These are phyloP conservation scores for Acronicta alni DNA, from an alignment of 2,888 invertebrate genomes.

Conservation along the genomic window DNA sequence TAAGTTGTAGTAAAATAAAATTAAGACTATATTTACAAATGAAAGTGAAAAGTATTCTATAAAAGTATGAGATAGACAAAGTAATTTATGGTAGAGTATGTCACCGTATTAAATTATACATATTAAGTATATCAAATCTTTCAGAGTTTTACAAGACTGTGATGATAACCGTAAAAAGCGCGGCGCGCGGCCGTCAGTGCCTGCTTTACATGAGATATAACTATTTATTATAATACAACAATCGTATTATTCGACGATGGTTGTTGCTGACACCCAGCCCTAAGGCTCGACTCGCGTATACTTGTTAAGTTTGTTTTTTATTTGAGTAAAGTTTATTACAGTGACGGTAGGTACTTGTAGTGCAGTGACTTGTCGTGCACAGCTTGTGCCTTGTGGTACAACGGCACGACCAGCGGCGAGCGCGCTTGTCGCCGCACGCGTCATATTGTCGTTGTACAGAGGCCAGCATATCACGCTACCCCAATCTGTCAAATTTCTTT, in stretches of 20 bases:
- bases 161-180: constrained; percentile 45
- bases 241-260: constrained; percentile 23
- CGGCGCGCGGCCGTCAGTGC: constrained; percentile 46
- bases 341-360: no score
- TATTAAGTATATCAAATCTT: no score
- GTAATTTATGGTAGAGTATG: neutral
- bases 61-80: constrained; percentile 6
- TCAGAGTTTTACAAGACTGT: constrained; percentile 58
- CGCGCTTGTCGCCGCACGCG: neutral
- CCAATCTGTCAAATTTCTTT: no score
- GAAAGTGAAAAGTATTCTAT: constrained; percentile 47
- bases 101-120: neutral
- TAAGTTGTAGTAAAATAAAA: no score
- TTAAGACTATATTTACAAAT: constrained; percentile 55
- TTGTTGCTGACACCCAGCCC: constrained; percentile 11
- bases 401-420: constrained; percentile 3
- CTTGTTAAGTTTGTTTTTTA: constrained; percentile 61
- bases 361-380: no score
- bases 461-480: no score
- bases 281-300: constrained; percentile 25
- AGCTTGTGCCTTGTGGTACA: no score
- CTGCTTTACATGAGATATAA: constrained; percentile 47
- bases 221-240: constrained; percentile 35
- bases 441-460: constrained; percentile 62
- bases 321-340: constrained; percentile 53